Conservation (phyloP, 2,888 invertebrate species). For the Harpalus rufipes region DNA sequence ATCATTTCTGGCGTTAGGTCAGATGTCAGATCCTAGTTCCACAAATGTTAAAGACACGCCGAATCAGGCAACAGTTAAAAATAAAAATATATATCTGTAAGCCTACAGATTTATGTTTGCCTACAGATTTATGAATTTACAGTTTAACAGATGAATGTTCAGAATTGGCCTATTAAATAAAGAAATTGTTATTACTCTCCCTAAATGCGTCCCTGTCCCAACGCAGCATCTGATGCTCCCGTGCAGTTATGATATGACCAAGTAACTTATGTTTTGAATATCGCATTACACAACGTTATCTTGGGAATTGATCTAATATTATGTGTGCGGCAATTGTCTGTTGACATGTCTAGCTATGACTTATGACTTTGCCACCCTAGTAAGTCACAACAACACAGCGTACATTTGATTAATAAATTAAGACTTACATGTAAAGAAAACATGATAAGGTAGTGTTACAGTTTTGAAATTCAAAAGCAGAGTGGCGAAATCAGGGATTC, state of each 20-base stretch:
- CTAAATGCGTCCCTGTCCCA: slow-evolving; percentile 30
- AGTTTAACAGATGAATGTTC: no score
- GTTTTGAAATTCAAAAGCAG: no score
- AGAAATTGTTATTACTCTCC: not conserved
- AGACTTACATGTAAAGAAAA: not conserved
- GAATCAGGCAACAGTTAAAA: no score
- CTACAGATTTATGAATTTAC: no score
- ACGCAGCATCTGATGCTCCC: slow-evolving; percentile 22
- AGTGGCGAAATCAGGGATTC: no score
- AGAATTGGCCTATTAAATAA: not conserved
- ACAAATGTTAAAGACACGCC: no score
- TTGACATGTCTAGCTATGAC: slow-evolving; percentile 42
- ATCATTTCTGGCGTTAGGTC: no score
- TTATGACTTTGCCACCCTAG: slow-evolving; percentile 40
- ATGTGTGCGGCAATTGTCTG: slow-evolving; percentile 37
- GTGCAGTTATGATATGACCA: slow-evolving; percentile 1
- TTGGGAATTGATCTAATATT: slow-evolving; percentile 59
- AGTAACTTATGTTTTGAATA: slow-evolving; percentile 57
- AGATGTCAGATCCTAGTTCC: no score
- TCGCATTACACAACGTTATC: slow-evolving; percentile 60
- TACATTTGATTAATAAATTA: not conserved
- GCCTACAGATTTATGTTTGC: no score
- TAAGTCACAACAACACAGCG: not conserved
- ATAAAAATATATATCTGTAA: no score
- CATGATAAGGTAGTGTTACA: not conserved